Base-by-base conservation (phyloP, 2,113 vertebrate species). In the Micronycteris hirsuta region DNA sequence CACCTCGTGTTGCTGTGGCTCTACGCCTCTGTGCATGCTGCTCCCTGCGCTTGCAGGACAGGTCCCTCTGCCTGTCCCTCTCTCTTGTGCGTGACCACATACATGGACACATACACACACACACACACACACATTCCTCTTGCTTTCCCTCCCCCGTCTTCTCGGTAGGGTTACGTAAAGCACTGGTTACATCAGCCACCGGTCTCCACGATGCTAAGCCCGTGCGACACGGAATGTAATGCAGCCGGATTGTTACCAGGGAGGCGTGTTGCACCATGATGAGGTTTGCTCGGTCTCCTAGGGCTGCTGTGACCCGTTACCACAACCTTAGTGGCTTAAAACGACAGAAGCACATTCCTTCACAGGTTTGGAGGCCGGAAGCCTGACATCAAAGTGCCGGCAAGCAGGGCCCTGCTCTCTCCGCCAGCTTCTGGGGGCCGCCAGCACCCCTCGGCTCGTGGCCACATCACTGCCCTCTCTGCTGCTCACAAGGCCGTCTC, bases 221-320 rank as follows among this genome's bases (percentile, higher is more conserved):
- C 16, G 0, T 0, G 7, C 3, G 31, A 28, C 0, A 1, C 0
- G 28, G 24, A 7, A 4, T 1, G 9, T 3, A 5, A 15, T 0
- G 2, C 10, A 76, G 38, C 33, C 31, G 1, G 0, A 4, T 7
- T 9, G 65, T 22, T 20, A 5, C 17, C 3, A 9, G 36, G 56
- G 28, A 13, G 65, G 38, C 45, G 17, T 0, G 0, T 5, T 12
- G 24, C 24, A 2, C 47, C 5, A 0, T 1, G 8, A 38, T 24
- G 5, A 4, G 24, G 28, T 14, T 14, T 11, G 17, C 6, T 24
- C 0, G 65, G 7, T 22, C 28, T 81, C 86, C 14, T 8, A 4
- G 63, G 52, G 12, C 36, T 47, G 43, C 43, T 15, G 61, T 31
- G 26, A 19, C 36, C 22, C 14, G 22, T 3, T 12, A 24, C n/a